A percentile compares a stretch with the other conserved stretches of the same genome.
These are phyloP conservation scores for Amphipyra berbera DNA, from an alignment of 2,888 invertebrate species.

Conservation along the genomic window DNA sequence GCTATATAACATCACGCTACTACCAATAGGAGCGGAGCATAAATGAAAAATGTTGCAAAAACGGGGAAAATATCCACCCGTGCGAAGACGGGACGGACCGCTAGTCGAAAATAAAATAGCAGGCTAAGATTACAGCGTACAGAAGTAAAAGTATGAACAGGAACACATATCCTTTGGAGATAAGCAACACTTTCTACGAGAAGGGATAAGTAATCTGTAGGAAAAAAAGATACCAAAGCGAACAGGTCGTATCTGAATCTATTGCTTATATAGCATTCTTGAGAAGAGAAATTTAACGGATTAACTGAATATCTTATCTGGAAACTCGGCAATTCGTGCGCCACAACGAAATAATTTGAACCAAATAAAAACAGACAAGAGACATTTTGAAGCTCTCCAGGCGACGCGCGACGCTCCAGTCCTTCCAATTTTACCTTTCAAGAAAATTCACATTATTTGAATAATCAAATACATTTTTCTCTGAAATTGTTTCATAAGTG, in stretches of 20 bases:
- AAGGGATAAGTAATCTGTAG: conserved; percentile 28
- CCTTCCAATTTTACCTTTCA: conserved; percentile 30
- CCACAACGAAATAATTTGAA: conserved; percentile 24
- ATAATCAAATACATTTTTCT: conserved; percentile 46
- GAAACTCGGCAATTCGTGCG: conserved; percentile 9
- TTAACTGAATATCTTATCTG: conserved; percentile 29
- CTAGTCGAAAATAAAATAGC: conserved; percentile 45
- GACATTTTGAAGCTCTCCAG: conserved; percentile 13
- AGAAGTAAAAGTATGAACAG: conserved; percentile 30
- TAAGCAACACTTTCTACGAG: conserved; percentile 35
- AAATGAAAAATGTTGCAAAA: too few relatives aligned
- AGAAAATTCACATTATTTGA: conserved; percentile 48
- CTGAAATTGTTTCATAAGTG: conserved; percentile 25
- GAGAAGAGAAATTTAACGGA: conserved; percentile 21
- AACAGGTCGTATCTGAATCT: conserved; percentile 33
- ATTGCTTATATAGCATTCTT: conserved; percentile 31
- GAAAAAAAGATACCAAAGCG: conserved; percentile 20
- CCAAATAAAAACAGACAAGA: conserved; percentile 22
- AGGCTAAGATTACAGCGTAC: conserved; percentile 31
- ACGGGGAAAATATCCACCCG: too few relatives aligned
- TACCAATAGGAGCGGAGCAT: too few relatives aligned
- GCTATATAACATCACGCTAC: too few relatives aligned
- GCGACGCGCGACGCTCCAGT: conserved; percentile 21
- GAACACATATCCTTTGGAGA: conserved; percentile 32
- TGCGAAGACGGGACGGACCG: too few relatives aligned